Conservation (phyloP, 2,888 invertebrate genomes). For the Melanostoma scalare region DNA sequence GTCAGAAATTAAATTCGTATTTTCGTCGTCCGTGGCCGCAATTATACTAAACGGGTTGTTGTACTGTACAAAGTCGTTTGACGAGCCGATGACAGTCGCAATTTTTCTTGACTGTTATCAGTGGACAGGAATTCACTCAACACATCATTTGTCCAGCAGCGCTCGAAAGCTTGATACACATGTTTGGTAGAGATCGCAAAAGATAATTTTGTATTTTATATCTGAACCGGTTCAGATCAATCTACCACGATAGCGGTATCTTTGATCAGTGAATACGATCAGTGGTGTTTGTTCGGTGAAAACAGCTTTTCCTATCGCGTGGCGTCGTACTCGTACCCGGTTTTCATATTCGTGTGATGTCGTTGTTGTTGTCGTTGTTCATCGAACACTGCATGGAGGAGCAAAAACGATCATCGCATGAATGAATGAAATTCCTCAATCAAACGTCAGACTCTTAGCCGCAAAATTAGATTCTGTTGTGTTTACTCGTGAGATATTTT, state of each 20-base stretch:
- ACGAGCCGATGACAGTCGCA: slow-evolving; percentile 9
- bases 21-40: slow-evolving; percentile 10
- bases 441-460: slow-evolving; percentile 13
- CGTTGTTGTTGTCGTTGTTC: no score
- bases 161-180: slow-evolving; percentile 18
- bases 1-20: not conserved
- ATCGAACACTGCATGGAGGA: not conserved
- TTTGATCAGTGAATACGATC: slow-evolving; percentile 47
- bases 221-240: slow-evolving; percentile 53
- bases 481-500: slow-evolving; percentile 43
- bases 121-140: slow-evolving; percentile 23
- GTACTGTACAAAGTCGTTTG: not conserved
- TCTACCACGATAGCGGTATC: slow-evolving; percentile 25
- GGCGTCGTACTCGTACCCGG: slow-evolving; percentile 34
- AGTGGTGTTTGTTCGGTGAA: not conserved
- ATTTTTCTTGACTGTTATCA: slow-evolving; percentile 21
- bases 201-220: slow-evolving; percentile 24
- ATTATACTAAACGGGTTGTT: slow-evolving; percentile 35
- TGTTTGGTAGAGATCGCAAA: slow-evolving; percentile 42
- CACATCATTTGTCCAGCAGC: slow-evolving; percentile 31
- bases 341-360: not conserved
- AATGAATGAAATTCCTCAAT: slow-evolving; percentile 56
- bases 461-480: slow-evolving; percentile 12
- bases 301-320: slow-evolving; percentile 25
- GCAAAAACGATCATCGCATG: slow-evolving; percentile 12